Percentiles rank a stretch among this genome's conserved stretches.
phyloP scores from a whole-genome alignment of 2,797 vertebrate species.

The Phrynocephalus guinanensis region DNA sequence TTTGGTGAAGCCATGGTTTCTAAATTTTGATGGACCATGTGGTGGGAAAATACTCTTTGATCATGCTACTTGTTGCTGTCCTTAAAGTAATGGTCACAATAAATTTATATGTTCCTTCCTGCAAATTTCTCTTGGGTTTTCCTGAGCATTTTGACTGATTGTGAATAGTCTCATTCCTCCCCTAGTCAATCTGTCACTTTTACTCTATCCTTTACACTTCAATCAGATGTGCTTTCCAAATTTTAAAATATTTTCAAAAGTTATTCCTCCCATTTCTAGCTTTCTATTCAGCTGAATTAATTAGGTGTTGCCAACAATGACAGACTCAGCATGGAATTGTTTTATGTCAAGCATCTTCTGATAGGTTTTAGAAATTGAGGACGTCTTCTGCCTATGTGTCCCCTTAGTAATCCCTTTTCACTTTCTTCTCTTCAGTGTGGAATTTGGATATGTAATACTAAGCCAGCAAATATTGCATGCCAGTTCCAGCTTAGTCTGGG shows the following conservation, averaged over 20 bases:
- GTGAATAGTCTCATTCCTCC: neutral
- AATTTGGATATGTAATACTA: conserved; percentile 36
- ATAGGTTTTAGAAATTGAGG: conserved; percentile 41
- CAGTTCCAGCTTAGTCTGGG: fast-evolving
- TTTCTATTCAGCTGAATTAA: conserved; percentile 10
- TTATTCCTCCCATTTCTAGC: neutral
- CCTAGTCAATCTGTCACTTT: neutral
- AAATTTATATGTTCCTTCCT: neutral
- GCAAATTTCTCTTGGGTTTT: neutral
- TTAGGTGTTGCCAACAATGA: neutral
- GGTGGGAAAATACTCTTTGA: no score
- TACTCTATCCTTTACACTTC: neutral
- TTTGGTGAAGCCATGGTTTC: neutral
- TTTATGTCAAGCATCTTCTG: neutral
- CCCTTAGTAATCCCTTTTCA: conserved; percentile 32
- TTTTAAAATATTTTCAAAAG: neutral
- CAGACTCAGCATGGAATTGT: no score
- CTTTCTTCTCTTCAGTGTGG: conserved; percentile 19
- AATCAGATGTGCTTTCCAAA: neutral
- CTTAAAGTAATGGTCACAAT: neutral
- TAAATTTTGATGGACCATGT: neutral
- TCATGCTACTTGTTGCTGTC: neutral
- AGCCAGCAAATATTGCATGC: conserved; percentile 20
- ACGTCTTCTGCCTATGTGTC: conserved; percentile 52
- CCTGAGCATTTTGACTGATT: neutral